Conservation (phyloP, 2,797 vertebrate genomes). For the Yasuhikotakia modesta region DNA sequence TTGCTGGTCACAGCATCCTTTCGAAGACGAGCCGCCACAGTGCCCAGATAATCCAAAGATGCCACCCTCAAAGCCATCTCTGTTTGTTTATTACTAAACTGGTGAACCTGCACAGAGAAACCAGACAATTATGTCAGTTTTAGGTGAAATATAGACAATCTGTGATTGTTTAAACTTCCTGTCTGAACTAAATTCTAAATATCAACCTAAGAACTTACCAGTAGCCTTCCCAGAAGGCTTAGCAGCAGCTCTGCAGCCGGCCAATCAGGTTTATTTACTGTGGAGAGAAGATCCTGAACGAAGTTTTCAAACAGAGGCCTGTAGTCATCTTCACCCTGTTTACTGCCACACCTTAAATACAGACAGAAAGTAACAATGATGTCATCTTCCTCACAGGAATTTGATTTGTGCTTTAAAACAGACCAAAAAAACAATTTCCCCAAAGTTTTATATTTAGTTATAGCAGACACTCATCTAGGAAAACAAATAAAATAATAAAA, state of each 20-base stretch:
- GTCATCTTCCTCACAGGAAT: not conserved
- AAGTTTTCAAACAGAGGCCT: slow-evolving; percentile 98
- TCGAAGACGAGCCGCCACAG: slow-evolving; percentile 90
- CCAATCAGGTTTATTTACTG: slow-evolving; percentile 98
- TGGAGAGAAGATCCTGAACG: slow-evolving; percentile 94
- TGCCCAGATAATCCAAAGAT: slow-evolving; percentile 97
- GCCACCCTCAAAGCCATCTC: slow-evolving; percentile 98
- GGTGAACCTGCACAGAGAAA: slow-evolving; percentile 85
- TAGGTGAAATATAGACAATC: no score
- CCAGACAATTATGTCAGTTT: not conserved
- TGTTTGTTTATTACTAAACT: slow-evolving; percentile 98
- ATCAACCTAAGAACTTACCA: slow-evolving; percentile 78
- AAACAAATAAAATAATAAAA: not conserved
- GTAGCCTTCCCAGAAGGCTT: slow-evolving; percentile 90
- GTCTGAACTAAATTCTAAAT: not conserved
- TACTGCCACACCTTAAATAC: slow-evolving; percentile 90
- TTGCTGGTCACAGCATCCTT: slow-evolving; percentile 93
- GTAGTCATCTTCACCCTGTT: slow-evolving; percentile 98
- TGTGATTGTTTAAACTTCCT: not conserved
- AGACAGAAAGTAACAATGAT: slow-evolving; percentile 3
- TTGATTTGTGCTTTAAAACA: no score
- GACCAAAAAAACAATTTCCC: no score
- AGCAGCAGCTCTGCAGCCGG: slow-evolving; percentile 95
- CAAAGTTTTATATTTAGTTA: not conserved
- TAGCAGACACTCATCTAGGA: no score